Conservation (phyloP, 23 tunicate genomes). For the Halocynthia aurantium region DNA sequence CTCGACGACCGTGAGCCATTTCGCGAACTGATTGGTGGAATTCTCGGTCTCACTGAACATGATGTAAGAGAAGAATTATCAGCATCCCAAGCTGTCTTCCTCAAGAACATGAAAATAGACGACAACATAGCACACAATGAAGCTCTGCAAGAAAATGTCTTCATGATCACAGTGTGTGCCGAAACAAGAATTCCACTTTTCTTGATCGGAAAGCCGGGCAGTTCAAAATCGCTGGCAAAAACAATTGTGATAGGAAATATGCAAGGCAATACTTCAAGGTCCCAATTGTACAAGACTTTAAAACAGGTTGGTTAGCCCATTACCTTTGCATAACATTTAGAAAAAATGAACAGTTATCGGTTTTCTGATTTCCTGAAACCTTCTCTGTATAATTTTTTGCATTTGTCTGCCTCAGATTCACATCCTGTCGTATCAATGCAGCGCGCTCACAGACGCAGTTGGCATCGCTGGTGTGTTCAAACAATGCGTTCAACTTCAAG, state of each 20-base stretch:
- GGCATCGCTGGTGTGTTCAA: constrained; percentile 62
- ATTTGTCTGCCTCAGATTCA: constrained; percentile 14
- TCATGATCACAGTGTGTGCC: constrained; percentile 55
- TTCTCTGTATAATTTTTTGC: too few species aligned
- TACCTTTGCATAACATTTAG: too few species aligned
- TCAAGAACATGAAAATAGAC: constrained; percentile 22
- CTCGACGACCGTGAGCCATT: constrained; percentile 36
- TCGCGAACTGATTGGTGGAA: constrained; percentile 16
- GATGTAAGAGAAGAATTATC: constrained; percentile 13
- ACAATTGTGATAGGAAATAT: constrained; percentile 43
- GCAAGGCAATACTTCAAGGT: constrained; percentile 31
- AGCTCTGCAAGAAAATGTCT: constrained; percentile 59
- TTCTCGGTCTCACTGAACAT: neutral
- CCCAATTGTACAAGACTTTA: constrained; percentile 21
- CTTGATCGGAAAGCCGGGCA: constrained; percentile 67
- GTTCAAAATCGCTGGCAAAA: constrained; percentile 70
- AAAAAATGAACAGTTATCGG: too few species aligned
- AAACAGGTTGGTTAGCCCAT: constrained; percentile 36
- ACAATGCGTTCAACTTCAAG: constrained; percentile 61
- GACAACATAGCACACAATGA: constrained; percentile 53
- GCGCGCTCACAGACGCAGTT: constrained; percentile 61
- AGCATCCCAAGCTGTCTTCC: constrained; percentile 49
- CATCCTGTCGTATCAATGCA: constrained; percentile 62
- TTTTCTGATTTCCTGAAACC: too few species aligned
- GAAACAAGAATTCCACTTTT: constrained; percentile 68